Base-by-base conservation (phyloP, 2,113 vertebrate species). In the Leuciscus idus region DNA sequence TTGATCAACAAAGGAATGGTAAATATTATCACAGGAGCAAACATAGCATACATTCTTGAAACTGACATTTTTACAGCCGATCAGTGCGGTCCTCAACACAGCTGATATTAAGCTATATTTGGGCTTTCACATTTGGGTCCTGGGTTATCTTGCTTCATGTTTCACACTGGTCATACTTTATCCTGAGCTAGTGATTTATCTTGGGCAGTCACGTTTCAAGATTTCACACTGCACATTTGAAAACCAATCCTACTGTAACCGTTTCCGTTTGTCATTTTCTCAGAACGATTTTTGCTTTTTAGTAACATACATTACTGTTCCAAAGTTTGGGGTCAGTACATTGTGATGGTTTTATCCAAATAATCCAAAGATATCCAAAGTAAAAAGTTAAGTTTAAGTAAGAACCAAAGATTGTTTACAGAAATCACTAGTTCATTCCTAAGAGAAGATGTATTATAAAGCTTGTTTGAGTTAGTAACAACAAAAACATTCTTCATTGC, bases 1-100 rank as follows among this genome's bases (percentile, higher is more conserved):
- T 55, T 81, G 59, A 61, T 85, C 30, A 30, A 85, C 75, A 72
- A n/a, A 80, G 50, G 48, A 79, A 80, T 12, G 48, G 64, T 83
- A 83, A 70, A 64, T 81, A 81, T 81, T 81, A 66, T n/a, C 17
- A 48, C n/a, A 17, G 13, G 7, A 81, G 59, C 15, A 81, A 81
- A 66, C 79, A 48, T 30, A 64, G 15, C 9, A 0, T 19, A 2
- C 39, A 1, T 64, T 66, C 59, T 64, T 12, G 59, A 81, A 81
- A 46, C 13, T 64, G 59, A 64, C 57, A 26, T 43, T 48, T 81
- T 81, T 30, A 81, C 79, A 28, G 59, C 59, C 36, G n/a, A 48
- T 48, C n/a, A 43, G 55, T 13, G 23, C 6, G 17, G 10, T 73
- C 70, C 26, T 26, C 21, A 1, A 33, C 28, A 9, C 6, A 30